Evolutionary conservation across 2,113 vertebrate species (phyloP), one percentile per base, ranked within the genome.

Genomic region (Ictidomys tridecemlineatus): DNA sequence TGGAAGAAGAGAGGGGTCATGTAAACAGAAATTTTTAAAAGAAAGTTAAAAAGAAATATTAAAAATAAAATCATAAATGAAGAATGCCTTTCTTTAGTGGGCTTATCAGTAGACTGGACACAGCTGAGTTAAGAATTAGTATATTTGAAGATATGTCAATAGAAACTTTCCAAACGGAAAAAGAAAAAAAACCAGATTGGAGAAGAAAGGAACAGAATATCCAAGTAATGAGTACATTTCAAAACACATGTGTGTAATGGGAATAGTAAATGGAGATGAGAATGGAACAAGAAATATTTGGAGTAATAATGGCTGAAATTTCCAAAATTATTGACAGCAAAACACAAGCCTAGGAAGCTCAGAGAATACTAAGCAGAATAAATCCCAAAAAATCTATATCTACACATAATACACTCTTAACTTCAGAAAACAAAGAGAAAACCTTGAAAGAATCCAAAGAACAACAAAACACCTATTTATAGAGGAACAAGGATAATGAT

Each of bases 381-480:
- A 69, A 69, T 70, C 18, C 30, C 42, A 56, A 42, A 37, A 61
- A 16, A 30, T 42, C n/a, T 84, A 58, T 14, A 74, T 13, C 2
- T n/a, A 91, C 39, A 28, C 39, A 34, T 32, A 74, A 79, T 9
- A 58, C 9, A 61, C 63, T 94, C 5, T 73, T 58, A 84, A 74
- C 45, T 94, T 30, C 6, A 89, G n/a, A 94, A 89, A 94, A 89
- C 89, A 92, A 28, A 61, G 79, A 92, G 7, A 87, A 91, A 65
- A 69, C 56, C 37, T 89, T 61, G 1, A 69, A 80, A 77, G 28
- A 45, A 83, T 30, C 48, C 8, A 70, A 18, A 89, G 24, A 58
- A 69, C 37, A 42, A 51, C 17, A 82, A 58, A 30, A n/a, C 24
- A 7, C 26, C 34, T 76, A 92, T 42, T 51, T 82, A 53, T 6